Conservation (phyloP, 2,113 vertebrate genomes). For the Pituophis catenifer region DNA sequence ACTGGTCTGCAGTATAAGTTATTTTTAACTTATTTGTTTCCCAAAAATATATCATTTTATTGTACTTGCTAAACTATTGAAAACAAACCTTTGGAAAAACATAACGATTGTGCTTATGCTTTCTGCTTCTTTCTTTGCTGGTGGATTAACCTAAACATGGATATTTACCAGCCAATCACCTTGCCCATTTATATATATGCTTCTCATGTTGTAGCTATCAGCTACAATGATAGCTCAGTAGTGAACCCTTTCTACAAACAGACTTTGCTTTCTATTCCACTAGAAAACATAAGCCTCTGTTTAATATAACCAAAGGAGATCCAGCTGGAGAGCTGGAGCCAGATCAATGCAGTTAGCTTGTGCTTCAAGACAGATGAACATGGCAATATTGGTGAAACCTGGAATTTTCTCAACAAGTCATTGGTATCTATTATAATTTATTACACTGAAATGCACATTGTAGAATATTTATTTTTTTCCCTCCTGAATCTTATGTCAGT, state of each 20-base stretch:
- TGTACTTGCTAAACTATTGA: not conserved
- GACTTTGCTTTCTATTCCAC: not conserved
- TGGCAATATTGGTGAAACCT: not conserved
- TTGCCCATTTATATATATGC: too few species aligned
- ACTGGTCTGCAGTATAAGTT: not conserved
- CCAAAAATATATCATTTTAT: not conserved
- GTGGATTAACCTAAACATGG: not conserved
- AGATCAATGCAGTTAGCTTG: not conserved
- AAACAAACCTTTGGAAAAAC: not conserved
- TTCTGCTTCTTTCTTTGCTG: not conserved
- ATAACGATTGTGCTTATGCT: not conserved
- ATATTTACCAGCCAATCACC: not conserved
- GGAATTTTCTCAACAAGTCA: not conserved
- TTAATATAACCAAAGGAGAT: not conserved
- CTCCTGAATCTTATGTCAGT: not conserved
- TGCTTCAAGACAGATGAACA: not conserved
- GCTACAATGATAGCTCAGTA: not conserved
- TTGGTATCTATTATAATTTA: not conserved
- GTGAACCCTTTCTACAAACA: not conserved
- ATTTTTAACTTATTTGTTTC: not conserved
- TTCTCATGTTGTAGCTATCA: not conserved
- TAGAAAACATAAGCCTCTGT: not conserved
- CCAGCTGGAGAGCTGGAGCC: not conserved
- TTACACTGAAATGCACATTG: not conserved
- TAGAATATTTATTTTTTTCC: not conserved